A percentile compares a stretch with the other conserved stretches of the same genome.
These are phyloP conservation scores for Donacobius atricapilla DNA, from an alignment of 2,113 vertebrate genomes.

Conservation along the genomic window DNA sequence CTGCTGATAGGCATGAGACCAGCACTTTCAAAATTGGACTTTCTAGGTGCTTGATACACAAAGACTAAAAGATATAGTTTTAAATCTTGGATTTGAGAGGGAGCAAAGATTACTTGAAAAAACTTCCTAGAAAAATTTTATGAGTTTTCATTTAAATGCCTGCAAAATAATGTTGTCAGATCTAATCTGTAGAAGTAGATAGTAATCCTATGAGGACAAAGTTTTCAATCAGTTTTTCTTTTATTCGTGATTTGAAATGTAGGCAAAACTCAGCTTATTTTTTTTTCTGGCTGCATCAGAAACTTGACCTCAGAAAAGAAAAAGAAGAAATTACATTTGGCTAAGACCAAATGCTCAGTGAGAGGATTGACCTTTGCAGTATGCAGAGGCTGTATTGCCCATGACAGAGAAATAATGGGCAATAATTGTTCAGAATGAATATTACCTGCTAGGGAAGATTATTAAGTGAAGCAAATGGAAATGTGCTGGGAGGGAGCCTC, in stretches of 20 bases:
- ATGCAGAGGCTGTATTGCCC: neutral
- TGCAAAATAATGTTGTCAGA: neutral
- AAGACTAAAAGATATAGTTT: neutral
- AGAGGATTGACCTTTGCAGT: neutral
- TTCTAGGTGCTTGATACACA: neutral
- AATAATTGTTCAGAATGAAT: neutral
- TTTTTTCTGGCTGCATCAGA: neutral
- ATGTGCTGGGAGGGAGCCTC: neutral
- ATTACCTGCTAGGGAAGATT: slow-evolving; percentile 30
- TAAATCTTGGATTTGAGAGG: neutral
- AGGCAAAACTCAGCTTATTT: neutral
- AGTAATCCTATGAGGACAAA: neutral
- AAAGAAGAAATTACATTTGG: neutral
- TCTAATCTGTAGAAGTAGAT: neutral
- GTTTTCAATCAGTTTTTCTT: neutral
- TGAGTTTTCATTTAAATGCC: neutral
- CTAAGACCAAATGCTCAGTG: neutral
- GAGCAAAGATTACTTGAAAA: neutral
- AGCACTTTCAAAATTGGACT: neutral
- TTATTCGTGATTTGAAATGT: neutral
- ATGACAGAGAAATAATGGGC: neutral
- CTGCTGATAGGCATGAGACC: neutral
- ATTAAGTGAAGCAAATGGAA: neutral
- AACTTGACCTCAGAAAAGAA: neutral
- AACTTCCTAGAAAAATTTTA: neutral